Base-by-base conservation (phyloP, 2,888 invertebrate species). In the Thymelicus lineola region DNA sequence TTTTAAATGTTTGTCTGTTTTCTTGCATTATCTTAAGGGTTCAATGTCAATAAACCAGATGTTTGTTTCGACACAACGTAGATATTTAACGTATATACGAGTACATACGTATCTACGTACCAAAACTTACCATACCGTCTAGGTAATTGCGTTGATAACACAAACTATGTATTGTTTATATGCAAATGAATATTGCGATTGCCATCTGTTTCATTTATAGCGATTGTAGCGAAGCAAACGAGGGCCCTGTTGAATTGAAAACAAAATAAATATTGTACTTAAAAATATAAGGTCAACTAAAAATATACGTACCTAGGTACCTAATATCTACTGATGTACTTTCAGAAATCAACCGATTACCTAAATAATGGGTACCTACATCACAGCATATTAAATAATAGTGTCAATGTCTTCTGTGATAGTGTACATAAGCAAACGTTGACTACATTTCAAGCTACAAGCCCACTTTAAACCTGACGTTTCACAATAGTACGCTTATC, bases 1-100 rank as follows among this genome's bases (percentile, higher is more conserved):
- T 85, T 82, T 83, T 76, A 78, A 80, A 75, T 74, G 77, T 76
- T 28, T 83, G 83, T 83, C 82, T 85, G 79, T 83, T 82, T 83
- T 80, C 79, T 76, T 64, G 62, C 35, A 65, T 73, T 76, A 74
- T 71, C 71, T 74, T 64, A 50, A 73, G 71, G 71, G 70, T 72
- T 67, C 74, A 74, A 70, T 67, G 74, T 80, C 77, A 79, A 82
- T 83, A 79, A 82, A 85, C 83, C 82, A 85, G 82, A 86, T 83
- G 82, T 83, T 77, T 80, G 76, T 82, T 81, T 80, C 77, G 78
- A 79, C 79, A 77, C 78, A 46, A 73, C 74, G 59, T 12, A 10
- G 12, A 10, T 12, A 42, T n/a, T n/a, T n/a, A n/a, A n/a, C 9
- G 12, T 42, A 28, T 62, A 53, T 57, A 9, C 4, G 6, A 7